Base-by-base conservation (phyloP, 2,113 vertebrate genomes). In the Pimephales promelas region DNA sequence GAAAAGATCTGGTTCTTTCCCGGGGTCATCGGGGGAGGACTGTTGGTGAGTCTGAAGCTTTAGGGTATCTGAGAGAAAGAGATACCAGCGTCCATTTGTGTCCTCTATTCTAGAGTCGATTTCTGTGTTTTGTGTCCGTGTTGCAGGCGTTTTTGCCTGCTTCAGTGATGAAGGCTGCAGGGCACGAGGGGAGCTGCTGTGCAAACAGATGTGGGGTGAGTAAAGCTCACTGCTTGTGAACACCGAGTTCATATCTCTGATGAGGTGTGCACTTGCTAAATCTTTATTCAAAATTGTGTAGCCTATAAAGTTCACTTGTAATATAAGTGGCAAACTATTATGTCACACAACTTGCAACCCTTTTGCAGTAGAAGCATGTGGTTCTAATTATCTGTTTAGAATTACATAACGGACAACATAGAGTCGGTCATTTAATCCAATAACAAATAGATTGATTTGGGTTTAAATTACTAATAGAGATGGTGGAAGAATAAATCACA, bases 1-100 rank as follows among this genome's bases (percentile, higher is more conserved):
- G 92, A 93, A 26, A 81, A 90, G 8, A 90, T 93, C 47, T 95
- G 92, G 91, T 93, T 91, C 89, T 93, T 93, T 82, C 91, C 92
- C 0, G 91, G 93, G n/a, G 91, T 95, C 79, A 81, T 92, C 56
- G 93, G 92, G 88, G 93, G 92, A 83, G 93, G 93, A 40, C 85
- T 95, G 83, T 74, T 94, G 91, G 93, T 94, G 91, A 92, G 92
- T 88, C 7, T 84, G 83, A 54, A 54, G 18, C 52, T 54, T 54
- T 54, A 73, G 24, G 52, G 26, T 52, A 0, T 22, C 10, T 56
- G 26, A 75, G 22, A 59, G 62, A 45, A 2, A 5, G 10, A 36
- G 8, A 61, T 11, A 13, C 9, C 9, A 66, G 62, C 7, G 0
- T 18, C 16, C 49, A 54, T 20, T 2, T 18, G 18, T 18, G 16